Base-by-base conservation (phyloP, 2,113 vertebrate species). In the Lycocorax pyrrhopterus region DNA sequence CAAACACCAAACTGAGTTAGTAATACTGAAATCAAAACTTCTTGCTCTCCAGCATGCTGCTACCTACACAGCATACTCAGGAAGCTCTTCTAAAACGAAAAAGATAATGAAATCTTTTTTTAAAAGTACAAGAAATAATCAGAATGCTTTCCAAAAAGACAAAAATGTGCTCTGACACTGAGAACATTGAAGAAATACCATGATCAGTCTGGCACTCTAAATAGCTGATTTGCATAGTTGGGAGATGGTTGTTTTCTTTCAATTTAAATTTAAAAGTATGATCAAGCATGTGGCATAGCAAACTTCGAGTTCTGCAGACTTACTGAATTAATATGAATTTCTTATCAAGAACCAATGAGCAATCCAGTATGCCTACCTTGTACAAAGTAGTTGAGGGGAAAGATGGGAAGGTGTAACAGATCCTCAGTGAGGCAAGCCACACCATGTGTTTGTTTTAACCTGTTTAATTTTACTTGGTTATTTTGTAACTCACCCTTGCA, bases 201-300 rank as follows among this genome's bases (percentile, higher is more conserved):
- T 4, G 51, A 76, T 55, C 41, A 60, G 80, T 86, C 67, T 71
- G n/a, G 55, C 68, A 72, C 75, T 76, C 78, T 56, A 47, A 87
- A 23, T 12, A 83, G 32, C 30, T 68, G 12, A 72, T 91, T 64
- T 78, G 66, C 47, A 41, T 59, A 72, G 76, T 35, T 86, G 37
- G 44, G 55, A 75, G 58, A 37, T 63, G 64, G 39, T 52, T 68
- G 41, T 73, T 94, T 67, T 68, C 68, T 86, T 95, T 77, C 14
- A 35, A 14, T 88, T 95, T 83, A 67, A 86, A 84, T 88, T 83
- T 86, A 55, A 66, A 89, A 92, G 52, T 84, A 68, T 64, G 78
- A 85, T 89, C 63, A 59, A 85, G 39, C 22, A 75, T 32, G 76
- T 71, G 63, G 55, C 51, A 67, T 39, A 73, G 30, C 72, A 67